These are phyloP conservation scores for Triops cancriformis DNA, from an alignment of 1,140 invertebrate species.

Conservation along the genomic window DNA sequence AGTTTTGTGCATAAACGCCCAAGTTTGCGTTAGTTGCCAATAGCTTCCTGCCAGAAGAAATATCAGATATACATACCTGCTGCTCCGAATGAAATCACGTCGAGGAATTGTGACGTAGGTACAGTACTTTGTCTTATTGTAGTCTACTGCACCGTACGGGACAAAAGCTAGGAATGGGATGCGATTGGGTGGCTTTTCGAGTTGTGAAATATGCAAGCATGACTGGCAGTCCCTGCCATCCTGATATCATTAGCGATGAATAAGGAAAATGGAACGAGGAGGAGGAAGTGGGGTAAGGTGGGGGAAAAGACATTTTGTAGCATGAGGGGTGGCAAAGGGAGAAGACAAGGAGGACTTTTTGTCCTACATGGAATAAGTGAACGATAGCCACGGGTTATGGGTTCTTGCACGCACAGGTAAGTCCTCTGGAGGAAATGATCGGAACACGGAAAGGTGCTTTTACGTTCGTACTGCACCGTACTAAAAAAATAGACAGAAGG, in stretches of 20 bases:
- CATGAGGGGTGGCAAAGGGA: not conserved
- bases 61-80: too few species aligned
- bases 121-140: too few species aligned
- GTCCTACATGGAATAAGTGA: not conserved
- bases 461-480: not conserved
- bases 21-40: too few species aligned
- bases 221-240: not conserved
- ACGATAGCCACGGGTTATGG: not conserved
- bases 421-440: not conserved
- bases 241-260: not conserved
- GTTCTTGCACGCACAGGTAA: not conserved
- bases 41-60: too few species aligned
- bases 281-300: not conserved
- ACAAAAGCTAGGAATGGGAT: not conserved
- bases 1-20: too few species aligned
- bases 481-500: not conserved
- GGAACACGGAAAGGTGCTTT: conserved; percentile 4
- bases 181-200: not conserved
- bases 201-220: conserved; percentile 1
- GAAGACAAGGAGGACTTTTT: not conserved
- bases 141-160: too few species aligned
- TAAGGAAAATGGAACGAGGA: not conserved
- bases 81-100: too few species aligned
- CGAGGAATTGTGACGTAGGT: too few species aligned
- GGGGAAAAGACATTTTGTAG: not conserved